phyloP scores from a whole-genome alignment of 2,113 vertebrate genomes.

The Podocnemis expansa region DNA sequence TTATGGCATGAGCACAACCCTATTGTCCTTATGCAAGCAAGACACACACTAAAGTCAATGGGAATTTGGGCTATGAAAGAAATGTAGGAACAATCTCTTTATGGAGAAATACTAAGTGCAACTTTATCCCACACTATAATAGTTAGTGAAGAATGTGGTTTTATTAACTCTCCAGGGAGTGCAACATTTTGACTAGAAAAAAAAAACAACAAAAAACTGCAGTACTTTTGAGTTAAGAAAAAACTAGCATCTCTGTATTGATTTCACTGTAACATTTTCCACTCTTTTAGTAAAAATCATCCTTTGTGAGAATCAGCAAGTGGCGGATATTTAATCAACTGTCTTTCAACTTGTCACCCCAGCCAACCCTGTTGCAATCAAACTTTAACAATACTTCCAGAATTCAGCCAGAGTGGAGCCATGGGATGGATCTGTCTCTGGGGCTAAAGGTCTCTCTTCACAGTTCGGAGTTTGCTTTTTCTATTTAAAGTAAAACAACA shows the following conservation, averaged over 20 bases:
- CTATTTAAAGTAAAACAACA: neutral
- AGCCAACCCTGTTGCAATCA: neutral
- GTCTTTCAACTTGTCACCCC: constrained; percentile 19
- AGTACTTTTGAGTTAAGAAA: constrained; percentile 6
- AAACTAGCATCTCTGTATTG: neutral
- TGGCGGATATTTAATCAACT: constrained; percentile 38
- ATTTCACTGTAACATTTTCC: constrained; percentile 53
- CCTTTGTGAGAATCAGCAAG: constrained; percentile 21
- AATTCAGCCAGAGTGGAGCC: neutral
- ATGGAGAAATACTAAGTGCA: neutral
- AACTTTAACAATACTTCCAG: neutral
- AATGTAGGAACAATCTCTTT: neutral
- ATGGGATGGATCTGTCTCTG: neutral
- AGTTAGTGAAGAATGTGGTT: neutral
- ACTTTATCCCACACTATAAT: neutral
- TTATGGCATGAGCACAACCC: neutral
- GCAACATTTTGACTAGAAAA: rapidly evolving
- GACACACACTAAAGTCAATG: neutral
- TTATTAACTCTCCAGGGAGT: neutral
- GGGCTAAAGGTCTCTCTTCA: neutral
- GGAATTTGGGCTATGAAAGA: neutral
- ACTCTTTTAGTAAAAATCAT: constrained; percentile 20
- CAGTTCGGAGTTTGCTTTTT: neutral
- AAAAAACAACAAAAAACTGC: neutral
- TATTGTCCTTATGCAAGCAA: neutral